Conservation (phyloP, 2,797 vertebrate genomes). For the Hydrophis major region DNA sequence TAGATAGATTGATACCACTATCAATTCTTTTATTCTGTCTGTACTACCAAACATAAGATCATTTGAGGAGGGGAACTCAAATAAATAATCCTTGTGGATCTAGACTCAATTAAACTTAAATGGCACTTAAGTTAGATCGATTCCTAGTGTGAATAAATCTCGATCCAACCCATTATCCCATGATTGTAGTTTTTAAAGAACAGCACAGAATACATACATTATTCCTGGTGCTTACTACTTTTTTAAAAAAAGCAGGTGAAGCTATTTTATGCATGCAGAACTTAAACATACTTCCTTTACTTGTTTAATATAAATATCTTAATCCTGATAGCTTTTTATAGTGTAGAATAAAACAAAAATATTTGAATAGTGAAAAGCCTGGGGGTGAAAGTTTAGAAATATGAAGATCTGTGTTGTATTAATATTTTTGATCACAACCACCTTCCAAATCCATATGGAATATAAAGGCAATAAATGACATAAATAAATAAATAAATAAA, state of each 20-base stretch:
- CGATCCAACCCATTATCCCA: background rate
- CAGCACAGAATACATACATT: background rate
- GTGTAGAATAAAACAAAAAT: background rate
- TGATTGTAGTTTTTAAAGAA: background rate
- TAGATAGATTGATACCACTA: no score
- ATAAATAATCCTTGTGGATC: background rate
- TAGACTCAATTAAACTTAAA: background rate
- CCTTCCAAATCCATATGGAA: background rate
- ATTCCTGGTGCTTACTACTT: background rate
- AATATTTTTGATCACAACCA: slow-evolving; percentile 10
- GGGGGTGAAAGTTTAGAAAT: background rate
- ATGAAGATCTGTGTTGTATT: slow-evolving; percentile 20
- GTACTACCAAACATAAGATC: background rate
- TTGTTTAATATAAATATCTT: slow-evolving; percentile 12
- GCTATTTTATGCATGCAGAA: background rate
- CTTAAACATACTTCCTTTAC: background rate
- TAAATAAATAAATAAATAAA: no score
- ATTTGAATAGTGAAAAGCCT: background rate
- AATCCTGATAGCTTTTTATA: slow-evolving; percentile 7
- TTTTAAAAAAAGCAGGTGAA: background rate
- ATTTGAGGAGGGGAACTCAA: background rate
- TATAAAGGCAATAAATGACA: background rate
- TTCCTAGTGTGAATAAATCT: background rate
- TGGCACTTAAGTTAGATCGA: background rate
- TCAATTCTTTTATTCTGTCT: background rate